These are phyloP conservation scores for Nylanderia fulva DNA, from an alignment of 1,140 invertebrate species.

Conservation along the genomic window DNA sequence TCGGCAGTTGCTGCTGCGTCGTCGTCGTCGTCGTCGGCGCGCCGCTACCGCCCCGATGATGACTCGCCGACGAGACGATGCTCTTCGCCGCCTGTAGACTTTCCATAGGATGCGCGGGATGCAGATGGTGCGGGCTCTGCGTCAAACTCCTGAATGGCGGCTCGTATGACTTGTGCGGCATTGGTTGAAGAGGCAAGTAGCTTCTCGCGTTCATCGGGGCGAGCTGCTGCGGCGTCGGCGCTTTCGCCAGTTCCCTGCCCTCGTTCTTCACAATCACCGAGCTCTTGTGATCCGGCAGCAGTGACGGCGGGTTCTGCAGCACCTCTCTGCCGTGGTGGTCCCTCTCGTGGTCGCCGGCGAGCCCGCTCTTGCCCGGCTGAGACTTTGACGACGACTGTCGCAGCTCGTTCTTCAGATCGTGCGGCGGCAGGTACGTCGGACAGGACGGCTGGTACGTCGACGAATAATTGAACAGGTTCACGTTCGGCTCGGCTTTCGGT, in stretches of 20 bases:
- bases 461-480: slow-evolving; percentile 88
- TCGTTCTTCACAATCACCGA: slow-evolving; percentile 93
- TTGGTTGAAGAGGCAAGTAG: slow-evolving; percentile 88
- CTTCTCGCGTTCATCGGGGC: slow-evolving; percentile 89
- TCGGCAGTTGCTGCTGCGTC: slow-evolving; percentile 81
- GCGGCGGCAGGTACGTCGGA: slow-evolving; percentile 82
- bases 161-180: slow-evolving; percentile 85
- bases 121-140: slow-evolving; percentile 86
- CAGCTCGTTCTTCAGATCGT: slow-evolving; percentile 85
- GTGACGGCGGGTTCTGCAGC: slow-evolving; percentile 87
- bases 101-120: slow-evolving; percentile 78
- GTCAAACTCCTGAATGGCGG: slow-evolving; percentile 85
- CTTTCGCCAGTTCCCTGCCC: slow-evolving; percentile 87
- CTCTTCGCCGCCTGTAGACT: slow-evolving; percentile 78
- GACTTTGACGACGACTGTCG: slow-evolving; percentile 77
- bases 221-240: slow-evolving; percentile 87
- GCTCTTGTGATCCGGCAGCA: slow-evolving; percentile 90
- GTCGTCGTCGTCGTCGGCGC: slow-evolving; percentile 64
- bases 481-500: slow-evolving; percentile 91
- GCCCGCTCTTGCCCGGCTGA: slow-evolving; percentile 78
- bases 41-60: slow-evolving; percentile 75
- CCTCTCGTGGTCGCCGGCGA: slow-evolving; percentile 82
- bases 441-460: slow-evolving; percentile 87
- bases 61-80: slow-evolving; percentile 73
- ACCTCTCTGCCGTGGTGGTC: slow-evolving; percentile 86